A percentile compares a stretch with the other conserved stretches of the same genome.
Evolutionary conservation across 2,113 vertebrate species (phyloP).

Genomic region (Camelus dromedarius): DNA sequence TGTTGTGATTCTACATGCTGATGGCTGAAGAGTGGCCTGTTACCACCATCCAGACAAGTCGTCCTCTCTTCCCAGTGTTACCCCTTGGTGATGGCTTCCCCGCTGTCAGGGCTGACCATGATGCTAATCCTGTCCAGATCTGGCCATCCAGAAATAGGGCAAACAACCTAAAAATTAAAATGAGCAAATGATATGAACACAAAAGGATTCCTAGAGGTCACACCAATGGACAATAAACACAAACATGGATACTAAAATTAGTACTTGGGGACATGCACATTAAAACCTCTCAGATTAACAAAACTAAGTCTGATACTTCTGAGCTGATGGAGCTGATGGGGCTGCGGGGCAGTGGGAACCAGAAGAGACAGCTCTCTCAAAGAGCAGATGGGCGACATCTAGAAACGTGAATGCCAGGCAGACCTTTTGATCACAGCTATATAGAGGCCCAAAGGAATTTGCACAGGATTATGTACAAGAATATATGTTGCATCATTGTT

Average conservation of each 20-base stretch:
- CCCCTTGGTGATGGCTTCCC: neutral
- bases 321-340: neutral
- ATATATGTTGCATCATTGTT: neutral
- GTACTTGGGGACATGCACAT: too few relatives aligned
- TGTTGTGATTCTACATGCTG: neutral
- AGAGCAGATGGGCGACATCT: neutral
- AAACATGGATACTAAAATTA: neutral
- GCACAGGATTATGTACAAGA: neutral
- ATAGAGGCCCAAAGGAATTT: neutral
- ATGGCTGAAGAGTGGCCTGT: neutral
- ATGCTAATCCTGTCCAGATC: neutral
- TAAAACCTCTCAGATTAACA: neutral
- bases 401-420: neutral
- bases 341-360: too few relatives aligned
- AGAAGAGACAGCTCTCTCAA: neutral
- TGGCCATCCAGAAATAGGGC: neutral
- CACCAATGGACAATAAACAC: neutral
- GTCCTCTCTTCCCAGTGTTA: neutral
- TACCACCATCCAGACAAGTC: neutral
- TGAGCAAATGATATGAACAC: neutral
- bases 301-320: neutral
- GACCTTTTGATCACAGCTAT: neutral
- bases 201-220: neutral
- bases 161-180: neutral
- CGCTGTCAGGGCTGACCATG: neutral